Base-by-base conservation (phyloP, 2,888 invertebrate genomes). In the Metopia argyrocephala region DNA sequence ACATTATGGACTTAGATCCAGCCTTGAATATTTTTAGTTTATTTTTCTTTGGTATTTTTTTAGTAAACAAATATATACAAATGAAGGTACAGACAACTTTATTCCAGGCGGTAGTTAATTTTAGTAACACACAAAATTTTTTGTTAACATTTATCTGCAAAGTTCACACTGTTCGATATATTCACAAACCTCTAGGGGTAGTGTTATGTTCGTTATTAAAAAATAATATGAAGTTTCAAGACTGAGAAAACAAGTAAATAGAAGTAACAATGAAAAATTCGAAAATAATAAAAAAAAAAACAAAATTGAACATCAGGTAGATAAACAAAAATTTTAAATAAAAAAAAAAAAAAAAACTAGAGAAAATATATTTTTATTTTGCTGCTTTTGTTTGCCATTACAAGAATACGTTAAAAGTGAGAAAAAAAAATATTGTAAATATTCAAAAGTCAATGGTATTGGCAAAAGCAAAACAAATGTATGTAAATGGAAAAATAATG, bases 221-320 rank as follows among this genome's bases (percentile, higher is more conserved):
- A 31, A 50, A 31, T 50, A 50, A n/a, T n/a, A 65, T 21, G 28
- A 65, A 50, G 28, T 50, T 50, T 2, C 2, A 38, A 7, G 23
- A 23, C 21, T 9, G 18, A 21, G 15, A 5, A 2, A 28, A 20
- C 18, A 54, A 45, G 45, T 38, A 54, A 45, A n/a, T n/a, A n/a
- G n/a, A n/a, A n/a, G n/a, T 12, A 25, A 56, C 12, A 54, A 20
- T n/a, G 25, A 56, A 56, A 38, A 68, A 68, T 45, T 48, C 27
- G 2, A 23, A 25, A 3, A 25, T 2, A n/a, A n/a, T n/a, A 7
- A 48, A 46, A 18, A 46, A 6, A 20, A 62, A 1, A 3, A 27
- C 3, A 56, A 56, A 28, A 6, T n/a, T n/a, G 5, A 12, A 50
- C n/a, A 28, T 23, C 50, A 65, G 0, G 15, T n/a, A 21, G 46